Base-by-base conservation (phyloP, 2,113 vertebrate species). In the Calonectris borealis region DNA sequence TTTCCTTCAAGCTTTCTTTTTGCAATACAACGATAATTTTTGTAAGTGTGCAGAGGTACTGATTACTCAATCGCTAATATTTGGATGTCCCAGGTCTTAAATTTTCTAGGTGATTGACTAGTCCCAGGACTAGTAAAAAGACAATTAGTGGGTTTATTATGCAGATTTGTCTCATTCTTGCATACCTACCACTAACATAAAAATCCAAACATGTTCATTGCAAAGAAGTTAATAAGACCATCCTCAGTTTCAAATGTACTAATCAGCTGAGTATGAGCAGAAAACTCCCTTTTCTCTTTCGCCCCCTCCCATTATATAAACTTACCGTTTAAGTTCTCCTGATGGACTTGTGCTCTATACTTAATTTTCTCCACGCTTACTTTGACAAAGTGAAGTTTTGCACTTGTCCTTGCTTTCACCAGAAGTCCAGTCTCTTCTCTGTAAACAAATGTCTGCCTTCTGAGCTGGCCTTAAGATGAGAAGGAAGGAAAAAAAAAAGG, bases 281-380 rank as follows among this genome's bases (percentile, higher is more conserved):
- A 76, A 82, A 87, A 40, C 8, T 48, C 24, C 19, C 8, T 79
- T 79, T 52, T 49, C 25, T 91, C 12, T 58, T 58, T 79, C 4
- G 3, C 29, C 51, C 77, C n/a, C 8, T 83, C 55, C 69, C 48
- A 21, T 82, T 49, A 21, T 14, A 61, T 36, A 52, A 89, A 89
- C 94, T 87, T 96, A 96, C 89, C 91, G 71, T 64, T 61, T 49
- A 69, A 80, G 29, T 82, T 85, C 48, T 87, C 16, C 26, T 79
- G 69, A 12, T 64, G 73, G 40, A 19, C 44, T 71, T 71, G 65
- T 25, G 40, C n/a, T 80, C 27, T 92, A 1, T 48, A 17, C 57
- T 85, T 76, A n/a, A n/a, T 71, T 85, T 94, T 93, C 52, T 96
- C 14, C 72, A 40, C 0, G 4, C 21, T 87, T 76, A 13, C 17